A percentile compares a stretch with the other conserved stretches of the same genome.
phyloP scores from a whole-genome alignment of 2,888 invertebrate genomes.

The Apoderus coryli region DNA sequence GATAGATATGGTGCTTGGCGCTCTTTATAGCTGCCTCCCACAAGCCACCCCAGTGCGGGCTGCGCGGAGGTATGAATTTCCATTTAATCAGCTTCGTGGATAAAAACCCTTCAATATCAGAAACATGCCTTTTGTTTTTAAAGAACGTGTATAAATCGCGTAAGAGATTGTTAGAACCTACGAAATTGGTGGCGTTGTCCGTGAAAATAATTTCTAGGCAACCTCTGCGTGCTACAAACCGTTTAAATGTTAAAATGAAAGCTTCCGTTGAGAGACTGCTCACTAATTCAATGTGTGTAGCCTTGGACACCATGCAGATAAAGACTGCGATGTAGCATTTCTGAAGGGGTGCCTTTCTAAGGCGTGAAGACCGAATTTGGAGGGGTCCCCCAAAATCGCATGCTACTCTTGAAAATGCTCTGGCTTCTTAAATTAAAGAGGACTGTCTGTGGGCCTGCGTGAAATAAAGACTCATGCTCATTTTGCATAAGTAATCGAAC shows the following conservation, averaged over 20 bases:
- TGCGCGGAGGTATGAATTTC: constrained; percentile 7
- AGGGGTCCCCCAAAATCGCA: background rate
- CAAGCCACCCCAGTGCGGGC: constrained; percentile 8
- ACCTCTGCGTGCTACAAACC: constrained; percentile 4
- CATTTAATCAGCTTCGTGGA: constrained; percentile 5
- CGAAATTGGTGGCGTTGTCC: constrained; percentile 8
- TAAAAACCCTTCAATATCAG: background rate
- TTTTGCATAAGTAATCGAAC: background rate
- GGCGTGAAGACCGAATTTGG: background rate
- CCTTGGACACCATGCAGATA: background rate
- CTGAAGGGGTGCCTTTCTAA: background rate
- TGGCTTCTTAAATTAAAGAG: background rate
- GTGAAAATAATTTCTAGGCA: constrained; percentile 5
- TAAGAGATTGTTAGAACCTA: constrained; percentile 7
- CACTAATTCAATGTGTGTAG: background rate
- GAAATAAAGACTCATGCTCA: background rate
- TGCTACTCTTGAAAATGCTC: background rate
- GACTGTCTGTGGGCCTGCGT: background rate
- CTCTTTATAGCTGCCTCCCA: constrained; percentile 10
- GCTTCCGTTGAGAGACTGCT: background rate
- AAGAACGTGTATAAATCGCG: constrained; percentile 4
- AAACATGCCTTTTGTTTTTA: background rate
- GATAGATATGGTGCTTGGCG: constrained; percentile 5
- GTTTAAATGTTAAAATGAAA: background rate
- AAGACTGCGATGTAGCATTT: background rate